Base-by-base conservation (phyloP, 2,797 vertebrate genomes). In the Cirrhinus molitorella region DNA sequence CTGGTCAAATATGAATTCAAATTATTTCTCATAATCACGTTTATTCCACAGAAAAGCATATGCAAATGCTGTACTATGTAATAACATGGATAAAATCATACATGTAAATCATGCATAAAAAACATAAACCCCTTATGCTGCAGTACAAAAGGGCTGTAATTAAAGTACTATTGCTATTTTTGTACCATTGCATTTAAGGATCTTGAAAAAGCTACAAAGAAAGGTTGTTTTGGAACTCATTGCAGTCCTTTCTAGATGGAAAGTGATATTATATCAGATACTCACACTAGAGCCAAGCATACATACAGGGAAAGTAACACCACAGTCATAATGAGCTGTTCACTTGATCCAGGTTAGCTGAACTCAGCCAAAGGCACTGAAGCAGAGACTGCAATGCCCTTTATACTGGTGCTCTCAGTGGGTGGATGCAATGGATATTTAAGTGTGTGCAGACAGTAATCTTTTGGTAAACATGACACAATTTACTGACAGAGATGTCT, bases 221-320 rank as follows among this genome's bases (percentile, higher is more conserved):
- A 79, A 45, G 0, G 19, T 23, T 61, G 13, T 31, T 47, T 59
- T 61, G 40, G 11, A 79, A 4, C 8, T 47, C 45, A 51, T 37
- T 49, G 11, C 16, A 75, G 21, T 34, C 3, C 3, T 13, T 68
- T 63, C 34, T 31, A 83, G 23, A 66, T 21, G 31, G 11, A 65
- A 49, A 45, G 34, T 55, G 9, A 80, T 43, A 61, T 31, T 72
- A 13, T 49, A 73, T 73, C 23, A 65, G 40, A 81, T 93, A 95
- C 95, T 95, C 83, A 96, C 95, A 4, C 7, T 21, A 93, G 66
- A 23, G 83, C 82, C 4, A 92, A 63, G 84, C 89, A 90, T 85
- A 92, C 85, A 79, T 85, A 85, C 34, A 94, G 88, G 19, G 89
- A 71, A 83, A 61, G 81, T 77, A 78, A 65, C 88, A 93, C 16